These are phyloP conservation scores for Diadumene lineata DNA, from an alignment of 92 coral and sea anemone genomes.

Conservation along the genomic window DNA sequence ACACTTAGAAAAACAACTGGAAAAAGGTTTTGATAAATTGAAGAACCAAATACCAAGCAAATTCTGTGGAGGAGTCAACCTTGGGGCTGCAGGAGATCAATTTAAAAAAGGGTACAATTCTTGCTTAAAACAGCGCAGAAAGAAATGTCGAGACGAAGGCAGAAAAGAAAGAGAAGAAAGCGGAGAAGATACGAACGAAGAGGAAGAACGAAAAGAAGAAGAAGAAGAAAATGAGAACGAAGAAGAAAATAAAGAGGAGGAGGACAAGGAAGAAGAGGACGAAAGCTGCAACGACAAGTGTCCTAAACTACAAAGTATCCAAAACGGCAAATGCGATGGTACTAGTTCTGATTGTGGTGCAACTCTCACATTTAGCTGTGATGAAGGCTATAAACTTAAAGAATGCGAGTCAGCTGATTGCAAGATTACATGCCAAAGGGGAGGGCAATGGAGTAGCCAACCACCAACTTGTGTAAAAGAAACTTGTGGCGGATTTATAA, in stretches of 20 bases:
- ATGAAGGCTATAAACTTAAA: neutral
- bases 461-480: neutral
- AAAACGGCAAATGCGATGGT: neutral
- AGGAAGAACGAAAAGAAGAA: neutral
- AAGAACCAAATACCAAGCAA: neutral
- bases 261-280: neutral
- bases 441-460: neutral
- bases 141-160: neutral
- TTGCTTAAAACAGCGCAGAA: neutral
- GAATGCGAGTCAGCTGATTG: neutral
- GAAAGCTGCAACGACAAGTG: neutral
- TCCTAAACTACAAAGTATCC: neutral
- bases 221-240: neutral
- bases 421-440: neutral
- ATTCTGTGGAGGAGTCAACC: neutral
- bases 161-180: neutral
- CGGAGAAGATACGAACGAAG: neutral
- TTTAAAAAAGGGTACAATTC: neutral
- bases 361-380: neutral
- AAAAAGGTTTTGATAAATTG: neutral
- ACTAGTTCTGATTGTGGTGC: neutral
- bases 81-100: neutral
- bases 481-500: neutral
- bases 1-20: neutral
- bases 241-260: neutral